A percentile compares a stretch with the other conserved stretches of the same genome.
Conservation (phyloP, 92 coral and sea anemone species). For the Epizoanthus ramosus region DNA sequence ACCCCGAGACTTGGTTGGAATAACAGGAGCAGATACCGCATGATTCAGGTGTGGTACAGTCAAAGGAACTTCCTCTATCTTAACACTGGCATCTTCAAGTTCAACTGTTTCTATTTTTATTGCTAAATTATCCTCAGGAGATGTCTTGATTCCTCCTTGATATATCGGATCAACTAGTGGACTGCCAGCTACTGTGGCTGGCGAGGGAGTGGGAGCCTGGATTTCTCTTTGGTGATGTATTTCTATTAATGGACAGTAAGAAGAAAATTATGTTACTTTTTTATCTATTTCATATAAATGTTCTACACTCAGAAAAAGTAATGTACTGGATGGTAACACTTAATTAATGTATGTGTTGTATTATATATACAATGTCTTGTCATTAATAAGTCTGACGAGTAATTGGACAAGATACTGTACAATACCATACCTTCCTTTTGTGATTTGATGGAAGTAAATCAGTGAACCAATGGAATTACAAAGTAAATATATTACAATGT, state of each 20-base stretch:
- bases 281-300: too few species aligned
- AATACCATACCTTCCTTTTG: too few species aligned
- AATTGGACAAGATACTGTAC: too few species aligned
- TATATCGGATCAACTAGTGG: constrained; percentile 64
- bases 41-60: constrained; percentile 80
- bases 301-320: too few species aligned
- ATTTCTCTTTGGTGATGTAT: constrained; percentile 68
- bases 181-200: constrained; percentile 59
- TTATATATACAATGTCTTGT: too few species aligned
- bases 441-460: too few species aligned
- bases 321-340: too few species aligned
- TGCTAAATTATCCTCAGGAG: constrained; percentile 47
- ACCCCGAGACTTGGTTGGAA: constrained; percentile 31
- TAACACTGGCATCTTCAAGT: constrained; percentile 79
- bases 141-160: constrained; percentile 56
- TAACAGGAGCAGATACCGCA: constrained; percentile 38
- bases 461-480: too few species aligned
- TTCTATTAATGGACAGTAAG: constrained; percentile 29
- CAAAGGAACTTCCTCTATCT: constrained; percentile 95
- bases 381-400: too few species aligned
- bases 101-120: constrained; percentile 82
- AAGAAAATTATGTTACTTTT: too few species aligned
- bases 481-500: too few species aligned
- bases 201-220: constrained; percentile 71
- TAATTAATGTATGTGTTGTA: too few species aligned